Percentiles rank a stretch among this genome's conserved stretches.
phyloP scores from a whole-genome alignment of 30 jellyfish, hydroid and myxozoan species.

The Rhopilema esculentum region DNA sequence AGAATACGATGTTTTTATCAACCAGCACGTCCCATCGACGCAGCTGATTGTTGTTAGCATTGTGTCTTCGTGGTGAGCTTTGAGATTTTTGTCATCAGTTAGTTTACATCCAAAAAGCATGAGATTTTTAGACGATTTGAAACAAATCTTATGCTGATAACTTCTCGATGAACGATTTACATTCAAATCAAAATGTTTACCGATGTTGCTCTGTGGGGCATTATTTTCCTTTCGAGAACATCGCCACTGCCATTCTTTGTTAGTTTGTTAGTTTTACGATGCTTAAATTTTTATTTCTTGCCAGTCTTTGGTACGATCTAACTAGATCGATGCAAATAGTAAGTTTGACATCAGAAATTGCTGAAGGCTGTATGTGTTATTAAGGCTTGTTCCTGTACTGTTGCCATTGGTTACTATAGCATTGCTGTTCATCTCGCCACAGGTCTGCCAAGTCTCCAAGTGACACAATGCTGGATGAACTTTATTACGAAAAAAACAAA shows the following conservation, averaged over 20 bases:
- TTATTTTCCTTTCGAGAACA: no score
- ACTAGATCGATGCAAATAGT: no score
- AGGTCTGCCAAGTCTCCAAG: constrained; percentile 55
- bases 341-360: no score
- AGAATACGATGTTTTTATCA: constrained; percentile 68
- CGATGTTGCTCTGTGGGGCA: no score
- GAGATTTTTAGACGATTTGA: neutral
- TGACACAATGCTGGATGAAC: constrained; percentile 74
- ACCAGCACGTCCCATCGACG: constrained; percentile 62
- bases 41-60: constrained; percentile 81
- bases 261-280: no score
- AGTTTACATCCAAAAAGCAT: neutral
- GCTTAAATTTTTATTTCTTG: no score
- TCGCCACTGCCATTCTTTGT: no score
- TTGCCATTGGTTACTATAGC: neutral
- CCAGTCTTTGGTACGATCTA: no score
- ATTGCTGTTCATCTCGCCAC: neutral
- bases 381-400: neutral
- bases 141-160: no score
- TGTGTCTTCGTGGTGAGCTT: constrained; percentile 56
- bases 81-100: neutral
- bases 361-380: no score
- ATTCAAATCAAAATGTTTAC: no score
- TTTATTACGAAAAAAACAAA: constrained; percentile 72
- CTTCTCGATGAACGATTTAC: no score